A percentile compares a stretch with the other conserved stretches of the same genome.
These are phyloP conservation scores for Pemphigus obesinymphae DNA, from an alignment of 1,140 invertebrate species.

Conservation along the genomic window DNA sequence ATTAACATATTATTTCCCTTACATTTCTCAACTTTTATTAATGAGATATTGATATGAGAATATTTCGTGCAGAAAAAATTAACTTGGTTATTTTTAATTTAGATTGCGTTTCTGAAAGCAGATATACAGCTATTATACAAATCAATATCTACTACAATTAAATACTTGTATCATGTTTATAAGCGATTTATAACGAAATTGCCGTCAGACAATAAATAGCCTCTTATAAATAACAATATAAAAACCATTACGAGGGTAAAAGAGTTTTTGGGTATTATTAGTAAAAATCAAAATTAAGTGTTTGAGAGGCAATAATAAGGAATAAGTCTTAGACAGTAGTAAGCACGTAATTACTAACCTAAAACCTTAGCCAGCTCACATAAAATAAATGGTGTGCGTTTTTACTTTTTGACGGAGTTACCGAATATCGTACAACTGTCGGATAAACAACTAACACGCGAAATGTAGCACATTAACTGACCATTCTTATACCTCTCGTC, in stretches of 20 bases:
- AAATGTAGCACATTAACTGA: background rate
- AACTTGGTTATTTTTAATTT: no score
- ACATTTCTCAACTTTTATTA: no score
- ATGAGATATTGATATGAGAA: no score
- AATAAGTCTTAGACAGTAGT: background rate
- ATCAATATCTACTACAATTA: no score
- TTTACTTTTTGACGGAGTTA: background rate
- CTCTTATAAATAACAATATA: background rate
- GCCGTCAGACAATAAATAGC: no score
- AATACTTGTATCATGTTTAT: no score
- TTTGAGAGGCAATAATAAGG: background rate
- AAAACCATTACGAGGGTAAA: background rate
- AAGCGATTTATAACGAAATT: no score
- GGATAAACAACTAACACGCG: background rate
- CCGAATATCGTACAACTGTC: background rate
- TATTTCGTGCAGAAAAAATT: no score
- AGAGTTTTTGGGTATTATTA: background rate
- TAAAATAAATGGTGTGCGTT: slow-evolving; percentile 10
- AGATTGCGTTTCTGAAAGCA: no score
- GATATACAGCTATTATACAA: no score
- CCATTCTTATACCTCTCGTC: background rate
- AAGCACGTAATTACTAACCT: background rate
- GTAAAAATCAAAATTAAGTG: slow-evolving; percentile 18
- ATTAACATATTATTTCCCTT: no score
- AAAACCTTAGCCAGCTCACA: background rate